Evolutionary conservation across 1,140 invertebrate genomes (phyloP), one percentile per base, ranked within the genome.

Genomic region (Pararge aegeria): DNA sequence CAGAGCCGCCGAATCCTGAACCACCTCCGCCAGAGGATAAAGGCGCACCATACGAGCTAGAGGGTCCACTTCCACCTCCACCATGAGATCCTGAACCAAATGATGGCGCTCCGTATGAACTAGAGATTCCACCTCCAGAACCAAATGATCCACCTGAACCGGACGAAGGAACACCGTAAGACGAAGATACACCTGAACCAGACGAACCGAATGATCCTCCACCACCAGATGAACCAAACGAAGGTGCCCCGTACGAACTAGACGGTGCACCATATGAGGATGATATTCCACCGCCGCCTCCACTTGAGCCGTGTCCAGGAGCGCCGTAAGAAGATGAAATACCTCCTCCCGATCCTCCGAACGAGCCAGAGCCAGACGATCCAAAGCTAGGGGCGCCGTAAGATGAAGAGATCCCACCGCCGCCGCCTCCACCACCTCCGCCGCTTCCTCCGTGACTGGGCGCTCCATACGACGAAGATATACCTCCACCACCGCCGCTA

Each of bases 1-100:
- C 75, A 44, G 80, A 75, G 46, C 85, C 71, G 10, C 84, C 76
- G 24, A 80, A 79, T 18, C 80, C 70, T 53, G 57, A 78, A 13
- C 46, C 53, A 20, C 53, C 53, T 38, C 44, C 44, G 12, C 51
- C 27, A 13, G 40, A 49, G 0, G 30, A 55, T 9, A 78, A 52
- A 3, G 83, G 87, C 5, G 78, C 78, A 15, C 81, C 82, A 34
- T 80, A 80, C 10, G 76, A 71, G 1, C 64, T 63, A 12, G 74
- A 75, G 29, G 61, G 67, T 1, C 29, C 29, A 2, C 75, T 69
- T 18, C 75, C 77, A 24, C 24, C 24, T 24, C 24, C 24, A 24
- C 24, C 24, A 24, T 24, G 24, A 2, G 24, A 24, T 24, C 24
- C 24, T 10, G 38, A 42, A 16, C 29, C 46, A 9, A 42, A 24